Conservation (phyloP, 1,140 invertebrate species). For the Sitophilus oryzae region DNA sequence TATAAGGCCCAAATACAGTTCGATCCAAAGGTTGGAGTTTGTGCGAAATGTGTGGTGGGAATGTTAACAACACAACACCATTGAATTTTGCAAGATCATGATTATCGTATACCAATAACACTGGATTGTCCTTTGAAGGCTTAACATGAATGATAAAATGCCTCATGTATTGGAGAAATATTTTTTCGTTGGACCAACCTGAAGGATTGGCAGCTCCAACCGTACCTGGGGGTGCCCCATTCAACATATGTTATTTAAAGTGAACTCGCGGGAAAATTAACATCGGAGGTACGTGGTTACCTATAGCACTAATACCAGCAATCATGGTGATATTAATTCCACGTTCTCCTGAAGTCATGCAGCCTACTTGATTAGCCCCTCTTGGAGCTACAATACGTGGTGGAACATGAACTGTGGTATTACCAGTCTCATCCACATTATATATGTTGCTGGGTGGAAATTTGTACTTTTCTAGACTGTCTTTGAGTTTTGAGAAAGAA, state of each 20-base stretch:
- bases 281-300: constrained; percentile 9
- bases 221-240: constrained; percentile 14
- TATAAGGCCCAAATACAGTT: constrained; percentile 39
- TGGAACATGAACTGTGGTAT: constrained; percentile 12
- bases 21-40: constrained; percentile 45
- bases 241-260: constrained; percentile 17
- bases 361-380: constrained; percentile 3
- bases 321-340: background rate
- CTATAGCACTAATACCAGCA: constrained; percentile 7
- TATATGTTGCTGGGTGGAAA: constrained; percentile 36
- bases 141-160: constrained; percentile 36
- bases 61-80: constrained; percentile 42
- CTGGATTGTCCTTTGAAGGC: constrained; percentile 30
- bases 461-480: constrained; percentile 38
- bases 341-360: too few species aligned
- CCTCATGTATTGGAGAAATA: constrained; percentile 37
- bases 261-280: constrained; percentile 20
- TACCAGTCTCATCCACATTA: constrained; percentile 45
- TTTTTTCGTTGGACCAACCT: constrained; percentile 16
- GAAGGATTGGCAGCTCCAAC: constrained; percentile 11
- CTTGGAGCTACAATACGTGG: constrained; percentile 2
- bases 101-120: constrained; percentile 35
- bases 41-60: constrained; percentile 43
- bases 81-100: constrained; percentile 35
- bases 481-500: background rate